Base-by-base conservation (phyloP, 2,797 vertebrate species). In the Neosilurus hyrtlii region DNA sequence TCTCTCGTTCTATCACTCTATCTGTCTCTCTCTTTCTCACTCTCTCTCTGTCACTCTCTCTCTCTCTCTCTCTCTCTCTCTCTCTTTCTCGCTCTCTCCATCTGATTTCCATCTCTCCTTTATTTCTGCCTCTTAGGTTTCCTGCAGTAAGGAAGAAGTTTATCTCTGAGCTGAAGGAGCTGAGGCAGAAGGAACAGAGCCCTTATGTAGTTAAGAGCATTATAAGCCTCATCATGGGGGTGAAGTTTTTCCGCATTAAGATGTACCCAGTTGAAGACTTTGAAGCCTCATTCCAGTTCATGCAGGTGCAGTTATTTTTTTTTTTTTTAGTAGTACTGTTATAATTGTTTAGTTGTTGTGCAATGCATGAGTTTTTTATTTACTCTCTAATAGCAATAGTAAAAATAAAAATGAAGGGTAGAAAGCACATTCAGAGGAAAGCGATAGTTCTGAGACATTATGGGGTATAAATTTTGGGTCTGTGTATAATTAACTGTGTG, bases 261-360 rank as follows among this genome's bases (percentile, higher is more conserved):
- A 99, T 99, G 98, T 99, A 99, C 91, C 98, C 98, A 0, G 98
- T 99, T 91, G 98, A 99, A 87, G 98, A 99, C 92, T 99, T 99
- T 62, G 98, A 99, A 91, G 97, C 97, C 35, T 99, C 97, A 84
- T 97, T 99, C 92, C 97, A 97, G 94, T 99, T 99, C 90, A 99
- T 99, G 97, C 98, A 99, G 97, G 98, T 98, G 93, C 74, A 54
- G 26, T 74, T 3, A 30, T n/a, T n/a, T n/a, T n/a, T n/a, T n/a
- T n/a, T 56, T 20, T 65, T 7, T 62, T 15, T 16, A n/a, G 11
- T 2, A 59, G 54, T 52, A 0, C n/a, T 9, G 12, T 70, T 54
- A 54, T 72, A 26, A 72, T 52, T 51, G 12, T 24, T 15, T 11
- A 8, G 3, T 72, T 26, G 14, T 72, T 16, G 70, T 14, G 51